Conservation (phyloP, 2,888 invertebrate species). For the Tetragonula carbonaria region DNA sequence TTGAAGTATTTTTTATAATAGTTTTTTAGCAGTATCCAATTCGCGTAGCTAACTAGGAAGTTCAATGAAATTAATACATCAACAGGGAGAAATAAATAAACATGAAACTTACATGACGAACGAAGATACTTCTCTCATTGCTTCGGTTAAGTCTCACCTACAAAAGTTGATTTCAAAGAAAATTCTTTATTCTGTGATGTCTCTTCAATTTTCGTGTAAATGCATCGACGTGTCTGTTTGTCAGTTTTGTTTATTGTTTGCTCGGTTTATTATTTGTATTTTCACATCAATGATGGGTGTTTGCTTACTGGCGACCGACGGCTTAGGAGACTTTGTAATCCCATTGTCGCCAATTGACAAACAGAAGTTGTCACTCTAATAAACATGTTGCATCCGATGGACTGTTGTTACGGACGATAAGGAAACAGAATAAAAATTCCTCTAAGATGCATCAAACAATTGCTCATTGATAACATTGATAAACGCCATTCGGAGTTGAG, state of each 20-base stretch:
- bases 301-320: slow-evolving; percentile 68
- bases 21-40: not conserved
- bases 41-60: not conserved
- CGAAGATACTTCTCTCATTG: not conserved
- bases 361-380: slow-evolving; percentile 66
- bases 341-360: slow-evolving; percentile 71
- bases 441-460: slow-evolving; percentile 43
- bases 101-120: not conserved
- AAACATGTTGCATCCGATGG: slow-evolving; percentile 64
- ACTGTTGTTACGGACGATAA: slow-evolving; percentile 61
- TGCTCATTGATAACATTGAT: slow-evolving; percentile 21
- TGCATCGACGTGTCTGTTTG: slow-evolving; percentile 1
- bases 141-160: not conserved
- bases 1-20: not conserved
- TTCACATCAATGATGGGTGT: slow-evolving; percentile 71
- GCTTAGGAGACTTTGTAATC: slow-evolving; percentile 68
- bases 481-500: slow-evolving; percentile 23
- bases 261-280: slow-evolving; percentile 77
- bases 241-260: slow-evolving; percentile 56
- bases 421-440: slow-evolving; percentile 36
- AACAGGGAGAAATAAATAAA: not conserved
- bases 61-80: not conserved
- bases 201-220: not conserved
- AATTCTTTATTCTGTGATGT: not conserved
- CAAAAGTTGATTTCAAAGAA: not conserved